These are phyloP conservation scores for Blomia tropicalis DNA, from an alignment of 2,888 invertebrate genomes.

Conservation along the genomic window DNA sequence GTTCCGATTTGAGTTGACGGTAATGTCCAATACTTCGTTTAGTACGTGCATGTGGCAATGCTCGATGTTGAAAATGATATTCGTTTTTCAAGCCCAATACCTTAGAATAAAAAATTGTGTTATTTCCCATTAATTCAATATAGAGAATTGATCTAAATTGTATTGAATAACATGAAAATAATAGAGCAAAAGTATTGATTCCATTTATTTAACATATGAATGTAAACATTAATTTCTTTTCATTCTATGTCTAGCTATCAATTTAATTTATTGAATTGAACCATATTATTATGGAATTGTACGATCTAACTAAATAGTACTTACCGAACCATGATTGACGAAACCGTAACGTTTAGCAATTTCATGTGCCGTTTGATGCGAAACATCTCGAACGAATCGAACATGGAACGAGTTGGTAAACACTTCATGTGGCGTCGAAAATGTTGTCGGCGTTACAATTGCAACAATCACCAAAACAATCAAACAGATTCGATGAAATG, in stretches of 20 bases:
- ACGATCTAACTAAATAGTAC: slow-evolving; percentile 37
- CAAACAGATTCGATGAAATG: neutral
- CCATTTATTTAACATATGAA: too few species aligned
- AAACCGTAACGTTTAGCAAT: slow-evolving; percentile 81
- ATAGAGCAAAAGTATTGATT: too few species aligned
- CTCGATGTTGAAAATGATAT: slow-evolving; percentile 83
- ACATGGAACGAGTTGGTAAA: slow-evolving; percentile 94
- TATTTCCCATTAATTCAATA: neutral
- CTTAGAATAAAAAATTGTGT: slow-evolving; percentile 42
- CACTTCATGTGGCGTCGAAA: slow-evolving; percentile 38
- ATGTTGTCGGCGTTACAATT: neutral
- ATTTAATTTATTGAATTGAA: too few species aligned
- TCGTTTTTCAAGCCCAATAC: slow-evolving; percentile 71
- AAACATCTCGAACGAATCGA: slow-evolving; percentile 60
- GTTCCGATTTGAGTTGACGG: slow-evolving; percentile 70
- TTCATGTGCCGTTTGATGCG: slow-evolving; percentile 55
- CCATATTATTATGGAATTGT: neutral
- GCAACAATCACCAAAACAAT: neutral
- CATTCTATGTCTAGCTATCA: too few species aligned
- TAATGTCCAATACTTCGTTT: slow-evolving; percentile 76
- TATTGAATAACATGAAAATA: too few species aligned
- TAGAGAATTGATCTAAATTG: neutral
- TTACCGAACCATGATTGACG: slow-evolving; percentile 81
- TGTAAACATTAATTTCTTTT: too few species aligned
- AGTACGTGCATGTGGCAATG: slow-evolving; percentile 70